Evolutionary conservation across 2,113 vertebrate species (phyloP), one percentile per base, ranked within the genome.

Genomic region (Apistogramma diplotaenia): DNA sequence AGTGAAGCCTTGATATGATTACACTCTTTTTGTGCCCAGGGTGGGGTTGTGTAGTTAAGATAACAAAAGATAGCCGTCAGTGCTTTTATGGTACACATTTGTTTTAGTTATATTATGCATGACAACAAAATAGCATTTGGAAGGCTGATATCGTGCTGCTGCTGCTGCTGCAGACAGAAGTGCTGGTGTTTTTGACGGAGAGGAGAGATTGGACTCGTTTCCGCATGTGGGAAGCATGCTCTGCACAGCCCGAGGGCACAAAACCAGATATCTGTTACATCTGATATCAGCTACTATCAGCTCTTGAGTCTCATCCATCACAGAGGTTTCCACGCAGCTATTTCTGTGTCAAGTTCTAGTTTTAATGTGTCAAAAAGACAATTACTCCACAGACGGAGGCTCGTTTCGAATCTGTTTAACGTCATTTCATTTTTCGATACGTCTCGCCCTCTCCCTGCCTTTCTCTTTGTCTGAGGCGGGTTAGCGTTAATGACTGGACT

Each of bases 401-500:
- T 59, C 55, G 51, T 57, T 78, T 59, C 55, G 9, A 46, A 73
- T 79, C 55, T 19, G 23, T 81, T 71, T 56, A 72, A 58, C 40
- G 19, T 53, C 53, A 59, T 54, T 55, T 53, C 11, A 82, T 65
- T 72, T 65, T 71, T 67, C 10, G 0, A 40, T 15, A 21, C 21
- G 6, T 81, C 85, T 71, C 60, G 8, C 33, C 72, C 76, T 74
- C 81, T 81, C 29, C 53, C 56, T 37, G 58, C 12, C 12, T 84
- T 76, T 78, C 74, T 78, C 73, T 79, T 87, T 92, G 82, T 86
- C 60, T 29, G 73, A 86, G 78, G 79, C 18, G 83, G 84, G 81
- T 78, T 71, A 53, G 74, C 87, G 92, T 94, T 93, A 90, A 93
- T 94, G 88, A 94, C 90, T 92, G 91, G 85, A 87, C 86, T 90